A percentile compares a stretch with the other conserved stretches of the same genome.
phyloP scores from a whole-genome alignment of 2,888 invertebrate species.

The Coelopa pilipes region DNA sequence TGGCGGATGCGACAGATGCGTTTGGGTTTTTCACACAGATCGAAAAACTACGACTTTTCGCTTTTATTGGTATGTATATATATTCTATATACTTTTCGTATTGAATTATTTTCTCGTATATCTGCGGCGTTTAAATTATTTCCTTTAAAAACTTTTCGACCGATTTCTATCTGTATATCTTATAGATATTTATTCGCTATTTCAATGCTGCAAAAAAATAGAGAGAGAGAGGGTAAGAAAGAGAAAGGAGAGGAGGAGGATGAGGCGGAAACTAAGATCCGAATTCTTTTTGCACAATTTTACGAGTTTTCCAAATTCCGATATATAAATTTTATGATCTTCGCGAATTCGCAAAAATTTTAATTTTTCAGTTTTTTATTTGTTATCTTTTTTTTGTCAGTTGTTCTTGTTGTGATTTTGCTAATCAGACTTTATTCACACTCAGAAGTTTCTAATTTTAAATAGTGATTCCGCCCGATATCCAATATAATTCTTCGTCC shows the following conservation, averaged over 20 bases:
- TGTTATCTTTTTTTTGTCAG: constrained; percentile 31
- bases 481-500: constrained; percentile 22
- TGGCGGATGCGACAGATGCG: constrained; percentile 5
- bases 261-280: not conserved
- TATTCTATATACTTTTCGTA: constrained; percentile 12
- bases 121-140: no score
- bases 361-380: not conserved
- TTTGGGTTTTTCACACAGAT: constrained; percentile 2
- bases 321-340: constrained; percentile 38
- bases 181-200: constrained; percentile 50
- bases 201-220: constrained; percentile 57
- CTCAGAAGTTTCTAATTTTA: constrained; percentile 39
- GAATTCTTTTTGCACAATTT: not conserved
- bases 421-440: constrained; percentile 26
- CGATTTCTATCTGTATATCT: constrained; percentile 41
- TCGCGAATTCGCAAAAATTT: not conserved
- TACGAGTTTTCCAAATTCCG: constrained; percentile 9
- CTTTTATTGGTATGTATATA: constrained; percentile 27
- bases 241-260: not conserved
- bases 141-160: constrained; percentile 41
- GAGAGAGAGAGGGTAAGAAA: constrained; percentile 39
- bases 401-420: constrained; percentile 50
- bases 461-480: constrained; percentile 41
- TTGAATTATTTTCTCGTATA: no score
- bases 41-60: constrained; percentile 11